A percentile compares a stretch with the other conserved stretches of the same genome.
Conservation (phyloP, 2,797 vertebrate species). For the Neoniphon sammara region DNA sequence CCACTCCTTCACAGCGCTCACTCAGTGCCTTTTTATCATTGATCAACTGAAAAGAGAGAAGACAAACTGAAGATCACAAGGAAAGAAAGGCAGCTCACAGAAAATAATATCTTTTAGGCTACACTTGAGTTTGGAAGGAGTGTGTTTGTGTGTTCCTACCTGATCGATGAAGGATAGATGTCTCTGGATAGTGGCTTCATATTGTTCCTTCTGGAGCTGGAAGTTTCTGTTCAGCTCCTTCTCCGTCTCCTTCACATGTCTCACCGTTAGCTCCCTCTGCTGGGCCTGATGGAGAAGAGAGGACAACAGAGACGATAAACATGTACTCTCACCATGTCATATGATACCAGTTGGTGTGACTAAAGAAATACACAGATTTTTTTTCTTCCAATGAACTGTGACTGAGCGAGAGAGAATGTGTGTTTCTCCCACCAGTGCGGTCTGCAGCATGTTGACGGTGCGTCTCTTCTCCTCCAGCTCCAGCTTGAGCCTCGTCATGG, state of each 20-base stretch:
- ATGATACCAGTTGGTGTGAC: not conserved
- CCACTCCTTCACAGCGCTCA: slow-evolving; percentile 89
- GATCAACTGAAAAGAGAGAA: slow-evolving; percentile 84
- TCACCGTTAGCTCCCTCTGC: slow-evolving; percentile 89
- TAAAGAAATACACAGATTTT: not conserved
- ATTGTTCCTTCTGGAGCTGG: slow-evolving; percentile 91
- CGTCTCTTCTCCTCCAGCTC: slow-evolving; percentile 94
- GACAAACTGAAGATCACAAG: fast-evolving
- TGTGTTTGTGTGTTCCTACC: slow-evolving; percentile 72
- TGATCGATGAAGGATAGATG: slow-evolving; percentile 96
- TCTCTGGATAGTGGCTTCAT: slow-evolving; percentile 92
- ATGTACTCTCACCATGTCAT: not conserved
- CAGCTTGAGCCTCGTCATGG: slow-evolving; percentile 89
- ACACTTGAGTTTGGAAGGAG: not conserved
- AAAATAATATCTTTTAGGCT: not conserved
- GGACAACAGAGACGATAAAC: not conserved
- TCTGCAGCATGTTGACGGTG: slow-evolving; percentile 88
- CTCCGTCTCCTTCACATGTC: slow-evolving; percentile 89
- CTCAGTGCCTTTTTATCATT: slow-evolving; percentile 92
- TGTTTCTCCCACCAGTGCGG: slow-evolving; percentile 84
- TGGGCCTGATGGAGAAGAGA: slow-evolving; percentile 82
- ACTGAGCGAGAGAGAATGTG: not conserved
- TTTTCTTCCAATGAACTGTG: not conserved
- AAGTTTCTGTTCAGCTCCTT: slow-evolving; percentile 88
- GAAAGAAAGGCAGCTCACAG: not conserved